phyloP scores from a whole-genome alignment of 37 sponge, comb jelly and placozoan genomes.

The Cladorhizidae sp. region DNA sequence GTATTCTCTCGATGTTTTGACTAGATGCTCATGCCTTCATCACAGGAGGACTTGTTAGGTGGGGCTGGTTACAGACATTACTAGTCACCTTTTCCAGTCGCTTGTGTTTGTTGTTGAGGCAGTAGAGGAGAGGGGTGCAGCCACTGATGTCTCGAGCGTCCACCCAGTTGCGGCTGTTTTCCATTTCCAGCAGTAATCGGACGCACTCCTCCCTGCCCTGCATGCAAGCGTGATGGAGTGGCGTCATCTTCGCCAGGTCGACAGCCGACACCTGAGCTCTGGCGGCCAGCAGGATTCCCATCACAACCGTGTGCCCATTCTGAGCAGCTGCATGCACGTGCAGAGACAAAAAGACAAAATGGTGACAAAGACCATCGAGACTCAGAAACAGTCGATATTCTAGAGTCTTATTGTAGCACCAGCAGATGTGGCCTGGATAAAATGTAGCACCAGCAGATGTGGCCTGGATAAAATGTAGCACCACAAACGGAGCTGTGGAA shows the following conservation, averaged over 20 bases:
- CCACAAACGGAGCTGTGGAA: no score
- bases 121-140: slow-evolving; percentile 45
- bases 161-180: not conserved
- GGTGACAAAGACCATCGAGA: no score
- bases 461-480: no score
- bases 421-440: no score
- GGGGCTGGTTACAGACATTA: not conserved
- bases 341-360: slow-evolving; percentile 20
- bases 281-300: slow-evolving; percentile 16
- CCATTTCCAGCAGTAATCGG: not conserved
- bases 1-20: no score
- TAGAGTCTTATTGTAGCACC: no score
- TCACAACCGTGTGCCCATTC: slow-evolving; percentile 8
- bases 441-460: no score
- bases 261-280: slow-evolving; percentile 13
- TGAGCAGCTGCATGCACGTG: slow-evolving; percentile 15
- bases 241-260: slow-evolving; percentile 41
- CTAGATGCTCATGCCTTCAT: no score
- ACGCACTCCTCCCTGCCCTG: slow-evolving; percentile 14
- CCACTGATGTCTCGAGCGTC: slow-evolving; percentile 36
- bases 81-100: slow-evolving; percentile 22
- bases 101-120: slow-evolving; percentile 39
- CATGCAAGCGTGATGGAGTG: slow-evolving; percentile 48
- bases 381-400: no score
- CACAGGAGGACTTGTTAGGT: no score